Evolutionary conservation across 53 echinoderm and acorn worm genomes (phyloP).

Genomic region (Temnopleurus reevesii): DNA sequence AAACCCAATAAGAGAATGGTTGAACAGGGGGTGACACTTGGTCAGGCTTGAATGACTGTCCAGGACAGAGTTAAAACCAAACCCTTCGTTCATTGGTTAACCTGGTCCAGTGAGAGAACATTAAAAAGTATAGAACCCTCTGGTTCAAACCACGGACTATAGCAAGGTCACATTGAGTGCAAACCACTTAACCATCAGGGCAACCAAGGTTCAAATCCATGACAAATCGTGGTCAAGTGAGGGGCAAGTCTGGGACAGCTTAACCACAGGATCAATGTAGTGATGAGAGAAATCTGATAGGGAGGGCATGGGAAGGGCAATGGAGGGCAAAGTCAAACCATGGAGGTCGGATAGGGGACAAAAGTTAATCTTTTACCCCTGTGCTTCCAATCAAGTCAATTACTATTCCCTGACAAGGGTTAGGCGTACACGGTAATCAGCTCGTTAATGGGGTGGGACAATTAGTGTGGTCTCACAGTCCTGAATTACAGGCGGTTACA

Average conservation of each 20-base stretch:
- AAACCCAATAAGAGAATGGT: too few species aligned
- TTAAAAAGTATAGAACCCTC: too few species aligned
- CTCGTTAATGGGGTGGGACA: not conserved
- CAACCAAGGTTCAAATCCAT: not conserved
- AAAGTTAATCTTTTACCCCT: constrained; percentile 29
- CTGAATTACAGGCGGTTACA: too few species aligned
- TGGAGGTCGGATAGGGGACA: constrained; percentile 1
- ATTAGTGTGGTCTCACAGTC: not conserved
- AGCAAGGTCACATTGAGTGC: too few species aligned
- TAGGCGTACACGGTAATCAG: not conserved
- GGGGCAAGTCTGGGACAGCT: constrained; percentile 2
- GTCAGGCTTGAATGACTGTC: too few species aligned
- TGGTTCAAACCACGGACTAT: too few species aligned
- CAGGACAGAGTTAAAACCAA: too few species aligned
- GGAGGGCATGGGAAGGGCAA: not conserved
- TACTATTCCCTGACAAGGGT: not conserved
- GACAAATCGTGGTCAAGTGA: not conserved
- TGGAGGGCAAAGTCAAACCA: not conserved
- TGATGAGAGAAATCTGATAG: not conserved
- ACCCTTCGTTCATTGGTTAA: too few species aligned
- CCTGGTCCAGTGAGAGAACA: too few species aligned
- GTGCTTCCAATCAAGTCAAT: not conserved
- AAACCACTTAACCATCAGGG: not conserved
- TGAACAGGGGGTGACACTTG: too few species aligned
- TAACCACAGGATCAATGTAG: not conserved